Conservation (phyloP, 2,113 vertebrate species). For the Ammodytes marinus region DNA sequence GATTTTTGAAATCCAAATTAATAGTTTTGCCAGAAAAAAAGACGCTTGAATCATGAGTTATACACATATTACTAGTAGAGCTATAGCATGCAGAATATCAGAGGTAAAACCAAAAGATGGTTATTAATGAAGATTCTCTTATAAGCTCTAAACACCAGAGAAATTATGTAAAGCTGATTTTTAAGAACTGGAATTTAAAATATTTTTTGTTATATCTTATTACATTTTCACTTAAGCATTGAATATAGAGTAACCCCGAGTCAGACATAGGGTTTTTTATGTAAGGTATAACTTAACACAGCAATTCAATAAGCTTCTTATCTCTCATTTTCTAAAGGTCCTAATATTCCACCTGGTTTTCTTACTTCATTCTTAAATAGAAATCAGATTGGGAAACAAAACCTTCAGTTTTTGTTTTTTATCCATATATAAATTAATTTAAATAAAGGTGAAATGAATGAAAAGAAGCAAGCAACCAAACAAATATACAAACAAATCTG, state of each 20-base stretch:
- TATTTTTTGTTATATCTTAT: slow-evolving; percentile 21
- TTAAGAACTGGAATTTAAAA: slow-evolving; percentile 9
- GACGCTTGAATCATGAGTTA: slow-evolving; percentile 14
- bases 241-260: not conserved
- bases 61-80: not conserved
- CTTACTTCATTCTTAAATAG: not conserved
- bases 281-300: not conserved
- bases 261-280: slow-evolving; percentile 17
- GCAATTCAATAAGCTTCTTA: not conserved
- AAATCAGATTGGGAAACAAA: not conserved
- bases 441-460: not conserved
- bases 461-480: not conserved
- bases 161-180: slow-evolving; percentile 36
- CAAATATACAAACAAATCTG: not conserved
- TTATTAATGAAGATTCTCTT: slow-evolving; percentile 23
- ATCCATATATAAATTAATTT: slow-evolving; percentile 5
- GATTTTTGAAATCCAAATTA: slow-evolving; percentile 35
- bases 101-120: slow-evolving; percentile 22
- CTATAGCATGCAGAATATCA: slow-evolving; percentile 2
- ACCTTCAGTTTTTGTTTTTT: not conserved
- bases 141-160: not conserved
- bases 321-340: not conserved
- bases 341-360: not conserved
- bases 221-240: not conserved
- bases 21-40: not conserved